Evolutionary conservation across 2,888 invertebrate genomes (phyloP).

Genomic region (Lymantria dispar): DNA sequence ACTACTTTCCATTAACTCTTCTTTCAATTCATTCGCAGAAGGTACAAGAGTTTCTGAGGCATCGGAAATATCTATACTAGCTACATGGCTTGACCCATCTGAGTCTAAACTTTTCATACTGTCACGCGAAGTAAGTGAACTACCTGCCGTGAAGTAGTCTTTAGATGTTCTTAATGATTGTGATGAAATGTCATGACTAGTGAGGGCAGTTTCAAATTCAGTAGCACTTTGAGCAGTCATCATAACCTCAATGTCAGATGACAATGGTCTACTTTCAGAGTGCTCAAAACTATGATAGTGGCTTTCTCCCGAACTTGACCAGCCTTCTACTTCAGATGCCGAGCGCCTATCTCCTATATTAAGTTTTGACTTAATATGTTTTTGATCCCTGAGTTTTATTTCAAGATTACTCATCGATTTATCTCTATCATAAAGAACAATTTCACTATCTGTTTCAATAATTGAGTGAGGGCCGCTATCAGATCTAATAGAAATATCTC

Average conservation of each 20-base stretch:
- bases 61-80: conserved; percentile 95
- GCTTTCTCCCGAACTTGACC: conserved; percentile 94
- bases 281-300: conserved; percentile 94
- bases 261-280: conserved; percentile 90
- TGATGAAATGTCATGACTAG: conserved; percentile 89
- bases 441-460: conserved; percentile 76
- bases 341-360: conserved; percentile 86
- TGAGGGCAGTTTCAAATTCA: conserved; percentile 93
- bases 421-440: conserved; percentile 67
- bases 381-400: conserved; percentile 68
- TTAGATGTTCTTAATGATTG: conserved; percentile 89
- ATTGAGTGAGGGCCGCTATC: conserved; percentile 80
- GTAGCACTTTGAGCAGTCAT: conserved; percentile 89
- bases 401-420: conserved; percentile 75
- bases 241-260: conserved; percentile 93
- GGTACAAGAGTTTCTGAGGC: conserved; percentile 96
- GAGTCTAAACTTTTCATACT: conserved; percentile 95
- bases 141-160: conserved; percentile 93
- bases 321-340: conserved; percentile 89
- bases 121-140: conserved; percentile 93
- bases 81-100: conserved; percentile 93
- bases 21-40: conserved; percentile 91
- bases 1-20: conserved; percentile 86
- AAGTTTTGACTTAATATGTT: conserved; percentile 73
- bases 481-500: conserved; percentile 67